These are phyloP conservation scores for Tipula vernalis DNA, from an alignment of 2,888 invertebrate species.

Conservation along the genomic window DNA sequence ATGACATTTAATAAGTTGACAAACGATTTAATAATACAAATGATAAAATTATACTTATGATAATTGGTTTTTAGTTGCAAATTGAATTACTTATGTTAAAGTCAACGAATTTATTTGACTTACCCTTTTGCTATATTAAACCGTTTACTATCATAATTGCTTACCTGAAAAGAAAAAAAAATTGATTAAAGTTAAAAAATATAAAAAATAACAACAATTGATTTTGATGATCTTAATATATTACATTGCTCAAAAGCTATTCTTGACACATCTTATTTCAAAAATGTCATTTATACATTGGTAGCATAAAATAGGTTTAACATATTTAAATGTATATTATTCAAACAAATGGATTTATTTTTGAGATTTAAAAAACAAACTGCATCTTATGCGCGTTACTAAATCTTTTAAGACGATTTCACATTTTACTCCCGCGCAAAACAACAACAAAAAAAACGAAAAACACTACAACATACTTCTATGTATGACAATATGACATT, in stretches of 20 bases:
- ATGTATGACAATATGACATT: background rate
- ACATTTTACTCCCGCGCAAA: background rate
- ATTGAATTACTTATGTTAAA: background rate
- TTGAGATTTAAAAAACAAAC: background rate
- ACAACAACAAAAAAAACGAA: background rate
- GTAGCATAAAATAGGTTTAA: background rate
- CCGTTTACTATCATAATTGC: background rate
- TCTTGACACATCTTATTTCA: background rate
- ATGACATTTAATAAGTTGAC: background rate
- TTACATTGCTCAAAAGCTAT: background rate
- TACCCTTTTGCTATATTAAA: background rate
- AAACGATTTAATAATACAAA: background rate
- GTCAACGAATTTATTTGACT: background rate
- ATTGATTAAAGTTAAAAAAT: background rate
- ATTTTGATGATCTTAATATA: too few species aligned
- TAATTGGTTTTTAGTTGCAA: background rate
- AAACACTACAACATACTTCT: background rate
- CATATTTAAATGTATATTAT: background rate
- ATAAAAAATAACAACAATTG: background rate
- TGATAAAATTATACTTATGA: background rate
- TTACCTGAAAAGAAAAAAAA: background rate
- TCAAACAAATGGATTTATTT: background rate
- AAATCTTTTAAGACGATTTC: background rate
- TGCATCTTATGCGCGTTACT: background rate
- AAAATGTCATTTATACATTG: background rate